Conservation (phyloP, 2,888 invertebrate genomes). For the Dromius quadrimaculatus region DNA sequence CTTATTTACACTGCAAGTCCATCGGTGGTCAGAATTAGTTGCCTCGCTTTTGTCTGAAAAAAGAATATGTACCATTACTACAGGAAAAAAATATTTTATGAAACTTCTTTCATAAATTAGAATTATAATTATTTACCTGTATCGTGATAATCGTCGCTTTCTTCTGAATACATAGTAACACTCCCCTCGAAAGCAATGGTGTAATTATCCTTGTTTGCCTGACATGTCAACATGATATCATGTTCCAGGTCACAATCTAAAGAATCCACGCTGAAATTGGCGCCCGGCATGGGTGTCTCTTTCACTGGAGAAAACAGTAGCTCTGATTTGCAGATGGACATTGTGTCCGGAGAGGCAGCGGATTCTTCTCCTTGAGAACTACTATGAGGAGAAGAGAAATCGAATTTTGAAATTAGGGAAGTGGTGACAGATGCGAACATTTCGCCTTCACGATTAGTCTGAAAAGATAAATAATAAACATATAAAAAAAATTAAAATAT, state of each 20-base stretch:
- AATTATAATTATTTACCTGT: constrained; percentile 59
- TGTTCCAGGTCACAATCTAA: constrained; percentile 88
- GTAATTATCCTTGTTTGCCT: constrained; percentile 94
- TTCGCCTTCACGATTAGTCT: constrained; percentile 83
- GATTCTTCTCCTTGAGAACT: constrained; percentile 83
- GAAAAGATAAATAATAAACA: constrained; percentile 62
- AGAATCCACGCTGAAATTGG: constrained; percentile 90
- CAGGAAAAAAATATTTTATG: no score
- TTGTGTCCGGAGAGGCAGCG: constrained; percentile 80
- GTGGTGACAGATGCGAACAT: constrained; percentile 86
- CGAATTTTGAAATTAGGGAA: constrained; percentile 84
- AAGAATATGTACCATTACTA: not conserved
- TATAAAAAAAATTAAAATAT: constrained; percentile 26
- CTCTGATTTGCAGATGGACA: constrained; percentile 93
- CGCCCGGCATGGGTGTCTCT: constrained; percentile 79
- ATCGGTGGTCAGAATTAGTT: constrained; percentile 55
- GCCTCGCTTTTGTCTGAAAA: constrained; percentile 61
- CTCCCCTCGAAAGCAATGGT: constrained; percentile 95
- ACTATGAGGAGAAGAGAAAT: constrained; percentile 81
- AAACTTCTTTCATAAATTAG: not conserved
- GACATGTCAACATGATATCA: constrained; percentile 90
- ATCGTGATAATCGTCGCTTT: constrained; percentile 80
- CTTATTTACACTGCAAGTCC: constrained; percentile 59
- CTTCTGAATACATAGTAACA: constrained; percentile 86
- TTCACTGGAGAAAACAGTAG: constrained; percentile 91